Base-by-base conservation (phyloP, 2,888 invertebrate species). In the Eledone cirrhosa region DNA sequence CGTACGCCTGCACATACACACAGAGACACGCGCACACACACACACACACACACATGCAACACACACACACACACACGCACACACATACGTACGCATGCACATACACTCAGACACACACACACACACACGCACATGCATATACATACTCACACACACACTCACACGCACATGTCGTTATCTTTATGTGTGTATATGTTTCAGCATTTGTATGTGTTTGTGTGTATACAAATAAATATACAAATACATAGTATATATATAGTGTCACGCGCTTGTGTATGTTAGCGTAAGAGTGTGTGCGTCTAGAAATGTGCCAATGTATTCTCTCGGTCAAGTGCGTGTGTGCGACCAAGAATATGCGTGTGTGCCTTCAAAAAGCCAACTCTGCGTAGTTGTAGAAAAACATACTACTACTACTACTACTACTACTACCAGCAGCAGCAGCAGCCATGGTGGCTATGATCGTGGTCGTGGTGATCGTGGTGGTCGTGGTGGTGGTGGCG, bases 21-120 rank as follows among this genome's bases (percentile, higher is more conserved):
- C 47, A 47, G 4, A 78, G 13, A 78, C 27, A 48, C 11, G 29
- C 33, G 31, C 27, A 7, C 59, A 72, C 29, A 24, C 16, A 11
- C 48, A 22, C 67, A 31, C 13, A 1, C 53, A 77, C 22, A 65
- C 33, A 33, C n/a, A 16, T 72, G 41, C 14, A 72, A 47, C 19
- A 48, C 33, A 29, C 24, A 59, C n/a, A 78, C 80, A 59, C 67
- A 77, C 63, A 77, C n/a, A 77, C 48, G 76, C n/a, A 76, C 22
- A 65, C 2, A 76, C 33, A 78, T 16, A 76, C 4, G 47, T 31
- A 53, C 27, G 13, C 59, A 72, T 33, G 22, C 27, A 22, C 48
- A 22, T 77, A 31, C 7, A 3, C 53, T 77, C 7, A 47, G 33
- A 33, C 33, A 22, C 48, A 31, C 22, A 27, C 27, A 78, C 4